Evolutionary conservation across 2,113 vertebrate species (phyloP), one percentile per base, ranked within the genome.

Genomic region (Salminus brasiliensis): DNA sequence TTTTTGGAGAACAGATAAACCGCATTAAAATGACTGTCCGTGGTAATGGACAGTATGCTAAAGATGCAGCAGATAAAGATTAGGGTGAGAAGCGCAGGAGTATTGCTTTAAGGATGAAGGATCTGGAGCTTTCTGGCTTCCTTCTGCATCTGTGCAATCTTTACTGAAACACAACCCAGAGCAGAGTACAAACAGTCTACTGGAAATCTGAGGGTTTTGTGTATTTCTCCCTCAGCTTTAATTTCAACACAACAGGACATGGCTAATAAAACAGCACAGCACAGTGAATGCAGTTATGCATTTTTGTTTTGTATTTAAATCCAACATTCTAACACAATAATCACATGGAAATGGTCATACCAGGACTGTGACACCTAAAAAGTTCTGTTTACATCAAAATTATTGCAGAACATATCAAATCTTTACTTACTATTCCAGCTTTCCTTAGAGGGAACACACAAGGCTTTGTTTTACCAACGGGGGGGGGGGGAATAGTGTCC

Each of bases 331-430:
- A 49, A 34, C 49, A 76, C 10, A n/a, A 55, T n/a, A 29, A 75
- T 1, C 11, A 39, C 4, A 65, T 2, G 29, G 18, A 53, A 34
- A 72, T 30, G n/a, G 47, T 72, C 36, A 73, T 11, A 7, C 11
- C 49, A 39, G 34, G 34, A 27, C 15, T 29, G n/a, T 18, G 9
- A 34, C n/a, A 21, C 10, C 60, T 7, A 8, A 66, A 63, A 18
- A 34, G 18, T 5, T 11, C 11, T 18, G 34, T 66, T 62, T 10
- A 9, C 13, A 32, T 30, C 76, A 70, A 32, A 57, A 78, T 72
- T 79, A 79, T 72, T 79, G 76, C 76, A 79, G 45, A 70, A 41
- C 45, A 18, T 68, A 59, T 39, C 10, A 36, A 66, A 57, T 21
- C 9, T 18, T 73, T 9, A 57, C 32, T 30, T 25, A 27, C 23